Conservation (phyloP, 2,113 vertebrate species). For the Tragulus kanchil region DNA sequence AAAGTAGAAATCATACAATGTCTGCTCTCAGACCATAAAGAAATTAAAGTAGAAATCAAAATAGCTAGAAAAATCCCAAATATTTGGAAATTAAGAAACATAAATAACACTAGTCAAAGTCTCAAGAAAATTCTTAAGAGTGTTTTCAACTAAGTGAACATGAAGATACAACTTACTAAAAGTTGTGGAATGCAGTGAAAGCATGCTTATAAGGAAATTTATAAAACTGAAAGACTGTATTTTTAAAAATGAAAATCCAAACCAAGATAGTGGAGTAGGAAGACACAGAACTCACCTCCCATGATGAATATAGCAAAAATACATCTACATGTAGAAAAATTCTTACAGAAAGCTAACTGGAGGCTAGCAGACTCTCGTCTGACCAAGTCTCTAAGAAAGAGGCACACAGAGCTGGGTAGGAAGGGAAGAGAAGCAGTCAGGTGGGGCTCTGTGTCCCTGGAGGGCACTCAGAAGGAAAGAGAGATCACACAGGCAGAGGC, state of each 20-base stretch:
- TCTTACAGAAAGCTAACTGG: not conserved
- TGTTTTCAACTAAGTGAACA: conserved; percentile 9
- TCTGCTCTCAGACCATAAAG: not conserved
- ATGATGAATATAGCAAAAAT: accelerated
- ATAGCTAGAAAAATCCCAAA: not conserved
- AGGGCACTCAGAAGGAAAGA: not conserved
- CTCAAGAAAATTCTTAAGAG: not conserved
- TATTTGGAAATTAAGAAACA: not conserved
- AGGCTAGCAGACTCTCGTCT: not conserved
- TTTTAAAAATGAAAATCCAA: not conserved
- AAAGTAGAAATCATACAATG: not conserved
- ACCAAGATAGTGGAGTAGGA: not conserved
- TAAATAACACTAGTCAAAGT: not conserved
- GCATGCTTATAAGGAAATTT: not conserved
- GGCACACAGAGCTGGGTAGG: not conserved
- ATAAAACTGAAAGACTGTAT: not conserved
- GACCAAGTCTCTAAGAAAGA: not conserved
- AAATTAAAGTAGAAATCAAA: not conserved
- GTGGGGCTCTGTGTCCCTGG: not conserved
- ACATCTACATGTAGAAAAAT: not conserved
- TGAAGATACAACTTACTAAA: not conserved
- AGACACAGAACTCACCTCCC: not conserved
- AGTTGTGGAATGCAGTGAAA: not conserved
- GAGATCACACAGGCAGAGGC: not conserved
- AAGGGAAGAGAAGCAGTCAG: not conserved